Base-by-base conservation (phyloP, 2,113 vertebrate genomes). In the Symphodus melops region DNA sequence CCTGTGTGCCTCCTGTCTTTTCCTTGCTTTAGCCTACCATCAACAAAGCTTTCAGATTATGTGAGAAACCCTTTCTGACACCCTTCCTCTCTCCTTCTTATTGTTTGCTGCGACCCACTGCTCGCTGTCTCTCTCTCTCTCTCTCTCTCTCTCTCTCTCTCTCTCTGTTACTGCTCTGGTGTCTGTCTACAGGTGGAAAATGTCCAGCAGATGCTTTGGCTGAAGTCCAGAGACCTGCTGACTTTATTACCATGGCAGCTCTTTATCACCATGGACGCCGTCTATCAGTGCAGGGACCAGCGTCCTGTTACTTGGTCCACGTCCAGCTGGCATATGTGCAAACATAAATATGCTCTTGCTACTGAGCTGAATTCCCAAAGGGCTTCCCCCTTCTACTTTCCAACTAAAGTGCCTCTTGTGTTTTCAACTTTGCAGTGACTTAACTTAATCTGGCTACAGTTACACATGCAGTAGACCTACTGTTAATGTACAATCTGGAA, bases 131-230 rank as follows among this genome's bases (percentile, higher is more conserved):
- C n/a, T n/a, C n/a, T n/a, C 46, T 8, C 1, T 48, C 46, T 48
- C 4, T 28, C 17, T n/a, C 16, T 66, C 28, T 33, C 28, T 33
- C 21, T 37, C 33, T n/a, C 12, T 46, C n/a, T n/a, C 25, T 54
- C 25, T 52, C 25, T 37, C 39, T 5, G 8, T 53, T 54, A 21
- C 51, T 46, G 49, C 37, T 62, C 60, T 78, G 68, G 11, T 46
- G 69, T 81, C 51, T 51, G 39, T 78, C 70, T 61, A 21, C 83
- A 82, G 70, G 72, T 86, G 73, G 54, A 87, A 76, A 82, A 60
- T 64, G 68, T 81, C 65, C 65, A 65, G 46, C 77, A 72, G 78
- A 81, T 63, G 67, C 75, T 68, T 53, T 72, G 73, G 75, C 62
- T 3, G 0, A 36, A 59, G 39, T 66, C 72, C 82, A 81, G 66